phyloP scores from a whole-genome alignment of 2,113 vertebrate species.

The Sturnus vulgaris region DNA sequence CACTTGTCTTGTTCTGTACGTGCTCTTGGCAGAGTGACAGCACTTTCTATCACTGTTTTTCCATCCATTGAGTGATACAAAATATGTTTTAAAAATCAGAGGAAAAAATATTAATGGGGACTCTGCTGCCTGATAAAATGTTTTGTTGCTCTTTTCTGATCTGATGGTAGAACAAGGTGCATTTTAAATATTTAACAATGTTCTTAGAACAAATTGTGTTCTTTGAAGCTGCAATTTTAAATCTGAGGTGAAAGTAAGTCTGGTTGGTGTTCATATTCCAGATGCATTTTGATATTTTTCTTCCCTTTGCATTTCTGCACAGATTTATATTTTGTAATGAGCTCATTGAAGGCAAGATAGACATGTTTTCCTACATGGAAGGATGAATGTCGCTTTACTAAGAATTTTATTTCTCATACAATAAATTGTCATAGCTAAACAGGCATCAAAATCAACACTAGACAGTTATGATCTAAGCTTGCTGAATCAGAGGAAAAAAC shows the following conservation, averaged over 20 bases:
- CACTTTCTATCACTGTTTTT: conserved; percentile 42
- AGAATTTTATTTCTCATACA: neutral
- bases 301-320: neutral
- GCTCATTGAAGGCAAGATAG: neutral
- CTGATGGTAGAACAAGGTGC: neutral
- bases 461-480: neutral
- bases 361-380: neutral
- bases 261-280: neutral
- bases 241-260: neutral
- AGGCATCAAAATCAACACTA: neutral
- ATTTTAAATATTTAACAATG: conserved; percentile 16
- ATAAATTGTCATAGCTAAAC: neutral
- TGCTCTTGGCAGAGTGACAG: conserved; percentile 56
- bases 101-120: neutral
- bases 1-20: conserved; percentile 55
- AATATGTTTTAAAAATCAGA: conserved; percentile 38
- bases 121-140: conserved; percentile 2
- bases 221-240: neutral
- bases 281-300: neutral
- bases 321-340: neutral
- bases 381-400: neutral
- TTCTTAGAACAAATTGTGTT: neutral
- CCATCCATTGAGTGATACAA: neutral
- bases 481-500: neutral
- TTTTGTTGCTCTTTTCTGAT: conserved; percentile 21